Evolutionary conservation across 2,113 vertebrate genomes (phyloP).

Genomic region (Pseudopipra pipra): DNA sequence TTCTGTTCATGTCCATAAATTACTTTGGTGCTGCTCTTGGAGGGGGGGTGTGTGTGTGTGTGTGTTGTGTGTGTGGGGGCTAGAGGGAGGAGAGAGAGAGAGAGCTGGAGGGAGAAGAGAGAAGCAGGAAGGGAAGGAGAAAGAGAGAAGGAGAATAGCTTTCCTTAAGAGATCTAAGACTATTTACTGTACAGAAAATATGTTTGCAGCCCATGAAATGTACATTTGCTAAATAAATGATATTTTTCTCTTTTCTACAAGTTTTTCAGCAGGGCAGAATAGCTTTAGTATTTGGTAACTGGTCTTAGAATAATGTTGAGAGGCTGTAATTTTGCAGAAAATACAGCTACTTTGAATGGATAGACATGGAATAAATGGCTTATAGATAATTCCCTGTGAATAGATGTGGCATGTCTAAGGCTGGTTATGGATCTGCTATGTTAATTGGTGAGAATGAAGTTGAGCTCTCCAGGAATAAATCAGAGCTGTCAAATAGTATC

Average conservation of each 20-base stretch:
- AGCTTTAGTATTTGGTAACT: neutral
- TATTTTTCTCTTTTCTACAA: neutral
- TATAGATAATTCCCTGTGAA: slow-evolving; percentile 43
- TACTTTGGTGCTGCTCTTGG: neutral
- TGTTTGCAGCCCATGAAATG: neutral
- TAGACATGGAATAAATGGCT: slow-evolving; percentile 34
- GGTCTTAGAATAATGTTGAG: slow-evolving; percentile 10
- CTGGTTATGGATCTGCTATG: slow-evolving; percentile 43
- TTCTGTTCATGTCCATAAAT: neutral
- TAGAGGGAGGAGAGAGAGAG: neutral
- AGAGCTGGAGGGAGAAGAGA: neutral
- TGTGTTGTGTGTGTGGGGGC: neutral
- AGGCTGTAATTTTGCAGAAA: slow-evolving; percentile 19
- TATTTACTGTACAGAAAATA: neutral
- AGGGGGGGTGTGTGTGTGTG: neutral
- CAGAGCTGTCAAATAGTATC: slow-evolving; percentile 51
- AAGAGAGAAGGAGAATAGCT: neutral
- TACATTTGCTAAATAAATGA: neutral
- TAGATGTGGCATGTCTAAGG: neutral
- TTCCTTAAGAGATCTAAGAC: neutral
- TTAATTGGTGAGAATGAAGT: slow-evolving; percentile 54
- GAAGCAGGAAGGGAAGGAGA: neutral
- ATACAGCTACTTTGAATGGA: slow-evolving; percentile 25
- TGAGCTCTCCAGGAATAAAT: slow-evolving; percentile 42
- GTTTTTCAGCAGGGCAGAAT: neutral